phyloP scores from a whole-genome alignment of 2,113 vertebrate genomes.

The Crotophaga sulcirostris region DNA sequence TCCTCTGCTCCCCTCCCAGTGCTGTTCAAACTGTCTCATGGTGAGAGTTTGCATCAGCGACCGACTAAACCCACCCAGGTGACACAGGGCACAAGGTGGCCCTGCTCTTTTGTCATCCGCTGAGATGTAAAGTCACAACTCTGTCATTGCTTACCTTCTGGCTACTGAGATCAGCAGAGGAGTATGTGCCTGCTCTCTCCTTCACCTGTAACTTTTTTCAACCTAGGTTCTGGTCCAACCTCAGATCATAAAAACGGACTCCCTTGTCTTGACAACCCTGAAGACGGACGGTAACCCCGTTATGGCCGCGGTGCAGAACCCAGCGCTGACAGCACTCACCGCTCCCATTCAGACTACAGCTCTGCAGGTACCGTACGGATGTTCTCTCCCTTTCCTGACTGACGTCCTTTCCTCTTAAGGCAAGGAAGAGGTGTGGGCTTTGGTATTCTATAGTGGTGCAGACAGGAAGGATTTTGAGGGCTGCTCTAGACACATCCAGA shows the following conservation, averaged over 20 bases:
- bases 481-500: not conserved
- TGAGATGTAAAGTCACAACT: not conserved
- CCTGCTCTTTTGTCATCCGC: not conserved
- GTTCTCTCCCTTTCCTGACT: not conserved
- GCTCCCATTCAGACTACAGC: constrained; percentile 91
- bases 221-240: constrained; percentile 92
- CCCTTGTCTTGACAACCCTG: constrained; percentile 91
- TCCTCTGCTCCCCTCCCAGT: not conserved
- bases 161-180: not conserved
- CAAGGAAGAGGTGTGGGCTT: not conserved
- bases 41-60: not conserved
- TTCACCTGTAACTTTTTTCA: not conserved
- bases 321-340: constrained; percentile 86
- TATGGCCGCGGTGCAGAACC: constrained; percentile 90
- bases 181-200: not conserved
- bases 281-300: constrained; percentile 92
- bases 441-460: not conserved
- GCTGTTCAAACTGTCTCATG: not conserved
- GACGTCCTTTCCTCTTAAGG: rapidly evolving
- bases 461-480: not conserved
- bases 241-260: constrained; percentile 97
- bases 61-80: not conserved
- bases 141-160: not conserved
- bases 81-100: not conserved
- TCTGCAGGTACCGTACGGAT: constrained; percentile 83